These are phyloP conservation scores for Naso thynnoides DNA, from an alignment of 2,797 vertebrate species.

Conservation along the genomic window DNA sequence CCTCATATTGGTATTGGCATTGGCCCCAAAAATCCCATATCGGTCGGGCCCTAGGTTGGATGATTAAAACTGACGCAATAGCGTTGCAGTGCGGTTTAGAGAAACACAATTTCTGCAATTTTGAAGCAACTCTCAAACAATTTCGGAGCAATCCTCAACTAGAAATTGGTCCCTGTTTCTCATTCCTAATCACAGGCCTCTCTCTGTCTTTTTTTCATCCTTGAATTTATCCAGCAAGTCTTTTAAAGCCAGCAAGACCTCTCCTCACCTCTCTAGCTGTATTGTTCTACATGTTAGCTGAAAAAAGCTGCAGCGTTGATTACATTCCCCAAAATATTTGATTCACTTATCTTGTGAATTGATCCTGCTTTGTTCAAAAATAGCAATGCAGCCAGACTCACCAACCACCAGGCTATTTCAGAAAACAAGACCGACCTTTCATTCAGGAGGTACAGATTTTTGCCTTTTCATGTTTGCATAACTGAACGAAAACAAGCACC, in stretches of 20 bases:
- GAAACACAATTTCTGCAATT: too few relatives aligned
- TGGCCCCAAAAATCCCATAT: too few relatives aligned
- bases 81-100: too few relatives aligned
- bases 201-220: slow-evolving; percentile 35
- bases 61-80: too few relatives aligned
- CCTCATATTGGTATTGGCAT: too few relatives aligned
- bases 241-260: slow-evolving; percentile 16
- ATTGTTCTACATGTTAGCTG: slow-evolving; percentile 12
- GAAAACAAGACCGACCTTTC: background rate
- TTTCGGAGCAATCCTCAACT: too few relatives aligned
- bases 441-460: slow-evolving; percentile 14
- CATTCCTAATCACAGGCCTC: too few relatives aligned
- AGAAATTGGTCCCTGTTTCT: too few relatives aligned
- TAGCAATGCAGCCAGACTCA: slow-evolving; percentile 1
- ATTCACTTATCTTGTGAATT: slow-evolving; percentile 2
- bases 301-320: slow-evolving; percentile 29
- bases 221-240: slow-evolving; percentile 30
- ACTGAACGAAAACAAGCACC: slow-evolving; percentile 28
- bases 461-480: slow-evolving; percentile 30
- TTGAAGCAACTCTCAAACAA: too few relatives aligned
- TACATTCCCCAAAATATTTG: slow-evolving; percentile 1
- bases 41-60: too few relatives aligned
- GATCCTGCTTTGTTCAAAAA: background rate
- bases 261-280: slow-evolving; percentile 12
- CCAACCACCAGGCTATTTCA: background rate